A percentile compares a stretch with the other conserved stretches of the same genome.
Conservation (phyloP, 2,113 vertebrate species). For the Myrmecobius fasciatus region DNA sequence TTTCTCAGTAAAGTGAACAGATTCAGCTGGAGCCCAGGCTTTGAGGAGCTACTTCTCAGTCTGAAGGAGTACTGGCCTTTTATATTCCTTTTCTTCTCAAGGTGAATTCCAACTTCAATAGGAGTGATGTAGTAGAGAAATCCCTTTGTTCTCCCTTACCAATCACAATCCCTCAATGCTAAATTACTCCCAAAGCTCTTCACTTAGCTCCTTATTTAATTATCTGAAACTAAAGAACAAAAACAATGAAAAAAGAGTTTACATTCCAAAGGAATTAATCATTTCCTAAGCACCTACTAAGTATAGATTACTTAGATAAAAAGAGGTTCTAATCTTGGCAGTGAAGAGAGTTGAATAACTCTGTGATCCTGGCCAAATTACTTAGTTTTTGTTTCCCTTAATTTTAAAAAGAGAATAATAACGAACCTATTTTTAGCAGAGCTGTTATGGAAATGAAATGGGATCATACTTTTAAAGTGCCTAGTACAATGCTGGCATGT, state of each 20-base stretch:
- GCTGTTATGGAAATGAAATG: background rate
- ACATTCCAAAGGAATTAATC: background rate
- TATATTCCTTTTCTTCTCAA: background rate
- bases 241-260: background rate
- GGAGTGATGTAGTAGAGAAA: no score
- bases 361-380: background rate
- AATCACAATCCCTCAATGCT: background rate
- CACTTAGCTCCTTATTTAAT: background rate
- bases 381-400: background rate
- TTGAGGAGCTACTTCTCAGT: no score
- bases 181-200: background rate
- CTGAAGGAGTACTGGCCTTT: background rate
- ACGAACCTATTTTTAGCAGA: background rate
- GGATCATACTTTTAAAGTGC: background rate
- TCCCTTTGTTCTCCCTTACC: background rate
- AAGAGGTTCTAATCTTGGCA: background rate
- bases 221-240: background rate
- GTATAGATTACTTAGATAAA: background rate
- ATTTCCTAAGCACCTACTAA: background rate
- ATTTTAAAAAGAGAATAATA: background rate
- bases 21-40: no score
- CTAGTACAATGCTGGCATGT: background rate
- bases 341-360: background rate
- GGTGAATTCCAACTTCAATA: no score
- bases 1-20: no score